Evolutionary conservation across 2,113 vertebrate species (phyloP).

Genomic region (Oreocharis arfaki): DNA sequence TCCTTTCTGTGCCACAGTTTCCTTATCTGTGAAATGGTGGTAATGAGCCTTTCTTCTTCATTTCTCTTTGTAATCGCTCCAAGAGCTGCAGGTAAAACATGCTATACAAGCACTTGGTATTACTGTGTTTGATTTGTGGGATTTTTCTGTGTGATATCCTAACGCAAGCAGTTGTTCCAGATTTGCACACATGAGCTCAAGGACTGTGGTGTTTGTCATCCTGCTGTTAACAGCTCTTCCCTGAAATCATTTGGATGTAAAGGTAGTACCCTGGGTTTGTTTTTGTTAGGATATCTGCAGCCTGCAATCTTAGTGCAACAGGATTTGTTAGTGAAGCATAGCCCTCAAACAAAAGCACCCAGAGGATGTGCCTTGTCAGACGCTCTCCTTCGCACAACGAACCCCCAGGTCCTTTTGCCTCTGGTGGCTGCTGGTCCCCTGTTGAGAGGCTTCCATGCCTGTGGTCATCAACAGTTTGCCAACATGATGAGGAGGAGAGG

Average conservation of each 20-base stretch:
- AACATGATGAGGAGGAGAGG: not conserved
- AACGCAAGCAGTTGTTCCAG: not conserved
- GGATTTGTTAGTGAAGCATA: slow-evolving; percentile 66
- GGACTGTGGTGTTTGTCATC: slow-evolving; percentile 4
- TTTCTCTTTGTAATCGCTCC: slow-evolving; percentile 54
- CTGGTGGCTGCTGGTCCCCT: slow-evolving; percentile 49
- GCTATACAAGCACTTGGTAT: slow-evolving; percentile 27
- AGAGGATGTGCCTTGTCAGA: slow-evolving; percentile 55
- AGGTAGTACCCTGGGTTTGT: not conserved
- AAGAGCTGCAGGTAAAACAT: slow-evolving; percentile 54
- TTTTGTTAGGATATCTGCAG: slow-evolving; percentile 59
- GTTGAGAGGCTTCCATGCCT: slow-evolving; percentile 44
- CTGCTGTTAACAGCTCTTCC: slow-evolving; percentile 29
- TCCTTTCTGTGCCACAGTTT: slow-evolving; percentile 58
- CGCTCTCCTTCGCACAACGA: not conserved
- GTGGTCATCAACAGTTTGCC: slow-evolving; percentile 63
- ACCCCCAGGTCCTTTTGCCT: slow-evolving; percentile 2
- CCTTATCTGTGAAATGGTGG: slow-evolving; percentile 47
- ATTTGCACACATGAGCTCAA: slow-evolving; percentile 3
- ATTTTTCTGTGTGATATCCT: slow-evolving; percentile 14
- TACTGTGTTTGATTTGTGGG: slow-evolving; percentile 41
- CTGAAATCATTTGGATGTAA: not conserved
- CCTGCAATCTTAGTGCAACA: slow-evolving; percentile 65
- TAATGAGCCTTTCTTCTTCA: slow-evolving; percentile 61
- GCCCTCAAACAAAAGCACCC: slow-evolving; percentile 51